A percentile compares a stretch with the other conserved stretches of the same genome.
These are phyloP conservation scores for Clarias platycephalus DNA, from an alignment of 2,797 vertebrate genomes.

Conservation along the genomic window DNA sequence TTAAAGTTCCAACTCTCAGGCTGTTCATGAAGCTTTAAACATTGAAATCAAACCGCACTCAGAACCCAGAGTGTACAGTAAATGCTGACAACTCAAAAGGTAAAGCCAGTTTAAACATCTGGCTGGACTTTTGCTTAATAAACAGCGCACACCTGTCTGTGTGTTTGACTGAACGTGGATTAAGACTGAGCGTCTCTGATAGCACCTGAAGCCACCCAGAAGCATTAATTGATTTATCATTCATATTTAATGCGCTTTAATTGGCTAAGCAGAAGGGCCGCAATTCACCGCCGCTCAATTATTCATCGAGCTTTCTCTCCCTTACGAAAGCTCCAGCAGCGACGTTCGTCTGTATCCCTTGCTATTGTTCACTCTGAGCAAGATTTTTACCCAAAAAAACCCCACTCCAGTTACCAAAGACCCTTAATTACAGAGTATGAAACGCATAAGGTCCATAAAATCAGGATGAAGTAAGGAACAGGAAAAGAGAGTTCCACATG, in stretches of 20 bases:
- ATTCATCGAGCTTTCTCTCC: constrained; percentile 62
- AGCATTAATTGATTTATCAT: constrained; percentile 67
- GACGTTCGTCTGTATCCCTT: not conserved
- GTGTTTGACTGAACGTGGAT: constrained; percentile 11
- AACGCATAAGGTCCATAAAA: not conserved
- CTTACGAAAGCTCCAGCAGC: constrained; percentile 55
- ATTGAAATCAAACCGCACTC: not conserved
- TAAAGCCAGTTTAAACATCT: not conserved
- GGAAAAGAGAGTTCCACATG: not conserved
- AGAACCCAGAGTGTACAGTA: not conserved
- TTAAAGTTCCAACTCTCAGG: not conserved
- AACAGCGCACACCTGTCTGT: constrained; percentile 34
- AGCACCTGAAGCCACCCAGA: constrained; percentile 55
- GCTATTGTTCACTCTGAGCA: not conserved
- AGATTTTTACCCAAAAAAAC: not conserved
- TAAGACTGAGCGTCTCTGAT: constrained; percentile 29
- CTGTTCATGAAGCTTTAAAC: not conserved
- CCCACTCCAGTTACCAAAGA: not conserved
- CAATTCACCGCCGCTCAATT: constrained; percentile 66
- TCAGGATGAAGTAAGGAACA: not conserved
- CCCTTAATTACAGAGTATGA: constrained; percentile 18
- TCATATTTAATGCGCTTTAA: constrained; percentile 73
- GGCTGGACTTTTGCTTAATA: constrained; percentile 12
- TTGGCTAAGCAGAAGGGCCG: constrained; percentile 68
- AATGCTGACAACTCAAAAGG: not conserved